Percentiles rank a stretch among this genome's conserved stretches.
Evolutionary conservation across 2,113 vertebrate genomes (phyloP).

Genomic region (Nanorana parkeri): DNA sequence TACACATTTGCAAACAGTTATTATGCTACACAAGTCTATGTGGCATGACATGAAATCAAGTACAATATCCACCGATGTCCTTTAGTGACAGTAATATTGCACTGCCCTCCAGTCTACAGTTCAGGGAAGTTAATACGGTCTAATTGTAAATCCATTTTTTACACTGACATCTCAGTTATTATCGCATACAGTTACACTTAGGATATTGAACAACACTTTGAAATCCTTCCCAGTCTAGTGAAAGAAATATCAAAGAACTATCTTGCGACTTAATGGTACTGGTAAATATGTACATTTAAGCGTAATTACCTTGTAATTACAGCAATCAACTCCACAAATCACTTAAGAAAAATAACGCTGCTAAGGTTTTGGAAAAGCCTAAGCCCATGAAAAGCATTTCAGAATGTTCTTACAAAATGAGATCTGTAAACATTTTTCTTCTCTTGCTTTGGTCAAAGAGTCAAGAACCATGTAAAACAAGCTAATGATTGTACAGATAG

Average conservation of each 20-base stretch:
- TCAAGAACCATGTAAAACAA: too few species aligned
- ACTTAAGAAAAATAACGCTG: conserved; percentile 16
- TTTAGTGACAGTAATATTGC: too few species aligned
- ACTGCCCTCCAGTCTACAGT: too few species aligned
- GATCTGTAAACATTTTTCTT: not conserved
- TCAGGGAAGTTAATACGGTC: too few species aligned
- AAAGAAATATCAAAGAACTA: not conserved
- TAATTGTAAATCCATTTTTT: too few species aligned
- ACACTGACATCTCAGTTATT: too few species aligned
- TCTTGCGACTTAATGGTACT: not conserved
- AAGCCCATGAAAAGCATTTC: conserved; percentile 5
- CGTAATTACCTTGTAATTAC: conserved; percentile 42
- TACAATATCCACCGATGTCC: too few species aligned
- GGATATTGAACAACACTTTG: not conserved
- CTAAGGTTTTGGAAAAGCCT: not conserved
- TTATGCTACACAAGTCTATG: too few species aligned
- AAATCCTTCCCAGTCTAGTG: not conserved
- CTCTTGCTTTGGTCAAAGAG: too few species aligned
- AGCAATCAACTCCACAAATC: conserved; percentile 9
- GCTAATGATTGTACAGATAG: too few species aligned
- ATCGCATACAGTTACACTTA: not conserved
- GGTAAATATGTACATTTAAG: conserved; percentile 24
- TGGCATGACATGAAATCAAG: too few species aligned
- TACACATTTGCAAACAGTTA: too few species aligned
- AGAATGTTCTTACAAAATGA: not conserved